Evolutionary conservation across 2,888 invertebrate species (phyloP).

Genomic region (Sicus ferrugineus): DNA sequence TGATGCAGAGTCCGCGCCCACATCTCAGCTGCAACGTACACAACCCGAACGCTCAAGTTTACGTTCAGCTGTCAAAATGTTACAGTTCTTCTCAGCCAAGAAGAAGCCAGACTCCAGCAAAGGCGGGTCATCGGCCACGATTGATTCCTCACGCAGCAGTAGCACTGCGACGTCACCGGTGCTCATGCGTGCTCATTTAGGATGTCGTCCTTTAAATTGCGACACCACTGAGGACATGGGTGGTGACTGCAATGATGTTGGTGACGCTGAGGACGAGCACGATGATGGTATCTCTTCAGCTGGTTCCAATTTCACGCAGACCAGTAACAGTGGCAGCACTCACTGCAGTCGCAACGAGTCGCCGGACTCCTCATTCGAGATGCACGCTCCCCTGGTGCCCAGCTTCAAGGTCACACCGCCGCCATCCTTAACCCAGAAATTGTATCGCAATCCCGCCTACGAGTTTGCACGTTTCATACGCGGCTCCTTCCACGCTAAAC

Average conservation of each 20-base stretch:
- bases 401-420: constrained; percentile 62
- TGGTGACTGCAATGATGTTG: constrained; percentile 31
- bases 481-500: constrained; percentile 59
- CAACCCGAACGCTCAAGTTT: constrained; percentile 51
- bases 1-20: constrained; percentile 43
- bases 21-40: constrained; percentile 46
- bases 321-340: constrained; percentile 35
- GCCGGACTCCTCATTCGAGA: constrained; percentile 59
- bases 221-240: constrained; percentile 45
- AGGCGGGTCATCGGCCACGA: constrained; percentile 38
- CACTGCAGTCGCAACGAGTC: constrained; percentile 51
- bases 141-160: constrained; percentile 40
- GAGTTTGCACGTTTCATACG: constrained; percentile 59
- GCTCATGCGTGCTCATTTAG: constrained; percentile 49
- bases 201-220: constrained; percentile 46
- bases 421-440: constrained; percentile 47
- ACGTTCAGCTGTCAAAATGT: constrained; percentile 54
- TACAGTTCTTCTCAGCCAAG: constrained; percentile 59
- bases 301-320: constrained; percentile 48
- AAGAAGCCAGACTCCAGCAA: constrained; percentile 39
- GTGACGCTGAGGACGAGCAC: constrained; percentile 45
- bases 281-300: constrained; percentile 59
- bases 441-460: constrained; percentile 53
- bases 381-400: constrained; percentile 61
- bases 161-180: constrained; percentile 52